phyloP scores from a whole-genome alignment of 2,888 invertebrate genomes.

The Neoascia interrupta region DNA sequence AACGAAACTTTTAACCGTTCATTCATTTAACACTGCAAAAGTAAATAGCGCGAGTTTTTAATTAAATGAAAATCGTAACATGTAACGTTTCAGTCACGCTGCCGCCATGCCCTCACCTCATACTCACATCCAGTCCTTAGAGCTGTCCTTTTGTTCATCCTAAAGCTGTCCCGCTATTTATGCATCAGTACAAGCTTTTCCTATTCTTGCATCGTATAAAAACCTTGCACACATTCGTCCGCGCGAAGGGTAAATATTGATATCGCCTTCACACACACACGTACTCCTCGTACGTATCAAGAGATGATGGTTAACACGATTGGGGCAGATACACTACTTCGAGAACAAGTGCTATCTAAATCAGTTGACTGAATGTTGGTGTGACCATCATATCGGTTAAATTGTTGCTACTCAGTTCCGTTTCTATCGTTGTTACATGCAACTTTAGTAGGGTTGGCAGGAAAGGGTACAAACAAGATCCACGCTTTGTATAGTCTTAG shows the following conservation, averaged over 20 bases:
- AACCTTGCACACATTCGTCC: background rate
- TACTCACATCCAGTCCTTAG: background rate
- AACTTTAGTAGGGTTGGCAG: background rate
- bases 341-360: slow-evolving; percentile 10
- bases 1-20: slow-evolving; percentile 59
- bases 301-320: no score
- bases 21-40: slow-evolving; percentile 64
- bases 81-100: slow-evolving; percentile 54
- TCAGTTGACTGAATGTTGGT: slow-evolving; percentile 30
- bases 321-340: slow-evolving; percentile 7
- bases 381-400: slow-evolving; percentile 5
- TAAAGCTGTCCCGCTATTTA: no score
- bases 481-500: background rate
- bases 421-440: background rate
- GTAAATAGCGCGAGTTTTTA: slow-evolving; percentile 68
- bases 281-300: background rate
- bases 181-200: no score
- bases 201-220: no score
- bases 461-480: background rate
- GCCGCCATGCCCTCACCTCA: slow-evolving; percentile 3
- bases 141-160: background rate
- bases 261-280: slow-evolving; percentile 27
- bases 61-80: slow-evolving; percentile 66
- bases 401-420: slow-evolving; percentile 7
- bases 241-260: slow-evolving; percentile 41